Percentiles rank a stretch among this genome's conserved stretches.
Conservation (phyloP, 2,797 vertebrate species). For the Alosa sapidissima region DNA sequence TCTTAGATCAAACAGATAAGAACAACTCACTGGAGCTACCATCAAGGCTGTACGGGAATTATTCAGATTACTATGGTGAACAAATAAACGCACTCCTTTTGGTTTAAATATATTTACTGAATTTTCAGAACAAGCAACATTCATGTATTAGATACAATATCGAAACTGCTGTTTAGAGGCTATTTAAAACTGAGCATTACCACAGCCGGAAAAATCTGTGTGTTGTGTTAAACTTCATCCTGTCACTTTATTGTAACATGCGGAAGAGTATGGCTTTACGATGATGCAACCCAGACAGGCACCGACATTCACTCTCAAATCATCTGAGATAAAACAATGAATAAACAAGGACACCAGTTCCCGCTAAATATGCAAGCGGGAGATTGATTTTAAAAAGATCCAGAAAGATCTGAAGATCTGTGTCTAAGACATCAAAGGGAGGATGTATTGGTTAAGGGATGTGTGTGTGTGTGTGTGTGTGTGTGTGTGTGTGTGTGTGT, state of each 20-base stretch:
- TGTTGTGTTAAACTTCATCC: background rate
- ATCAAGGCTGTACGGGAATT: background rate
- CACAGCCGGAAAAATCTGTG: background rate
- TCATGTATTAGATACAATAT: background rate
- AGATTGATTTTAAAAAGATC: slow-evolving; percentile 1
- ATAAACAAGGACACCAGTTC: background rate
- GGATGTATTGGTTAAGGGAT: background rate
- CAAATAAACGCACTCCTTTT: background rate
- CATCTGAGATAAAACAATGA: background rate
- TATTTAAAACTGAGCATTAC: background rate
- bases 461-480: background rate
- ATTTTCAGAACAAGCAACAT: background rate
- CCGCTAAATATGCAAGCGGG: background rate
- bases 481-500: slow-evolving; percentile 18
- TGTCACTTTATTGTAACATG: background rate
- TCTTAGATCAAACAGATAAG: background rate
- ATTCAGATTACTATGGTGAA: background rate
- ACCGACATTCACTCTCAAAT: slow-evolving; percentile 1
- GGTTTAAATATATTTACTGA: background rate
- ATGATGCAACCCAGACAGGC: background rate
- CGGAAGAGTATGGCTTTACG: background rate
- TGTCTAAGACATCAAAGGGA: background rate
- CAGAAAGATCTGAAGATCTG: slow-evolving; percentile 15
- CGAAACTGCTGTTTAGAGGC: background rate
- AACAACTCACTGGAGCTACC: background rate